Evolutionary conservation across 2,113 vertebrate species (phyloP).

Genomic region (Ceyx melanurus): DNA sequence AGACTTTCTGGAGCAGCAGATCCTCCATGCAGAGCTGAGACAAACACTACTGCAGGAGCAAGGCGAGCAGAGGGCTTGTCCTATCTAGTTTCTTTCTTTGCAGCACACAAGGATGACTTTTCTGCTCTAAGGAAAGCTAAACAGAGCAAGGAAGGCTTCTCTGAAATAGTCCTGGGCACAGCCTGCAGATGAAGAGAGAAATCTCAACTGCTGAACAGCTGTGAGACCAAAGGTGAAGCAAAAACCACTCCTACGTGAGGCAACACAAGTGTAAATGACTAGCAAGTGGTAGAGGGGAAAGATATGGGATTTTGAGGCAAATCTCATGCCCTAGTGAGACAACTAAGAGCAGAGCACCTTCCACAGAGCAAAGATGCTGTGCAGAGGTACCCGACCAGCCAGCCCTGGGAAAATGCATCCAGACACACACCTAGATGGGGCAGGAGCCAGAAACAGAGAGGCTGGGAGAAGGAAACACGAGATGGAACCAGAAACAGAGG

Average conservation of each 20-base stretch:
- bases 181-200: background rate
- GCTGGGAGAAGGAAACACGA: background rate
- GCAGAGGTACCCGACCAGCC: background rate
- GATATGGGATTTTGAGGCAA: background rate
- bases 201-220: background rate
- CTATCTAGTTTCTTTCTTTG: background rate
- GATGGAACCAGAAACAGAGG: background rate
- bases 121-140: background rate
- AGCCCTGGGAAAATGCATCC: fast-evolving
- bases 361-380: background rate
- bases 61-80: background rate
- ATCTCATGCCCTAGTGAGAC: fast-evolving
- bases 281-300: background rate
- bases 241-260: background rate
- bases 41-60: background rate
- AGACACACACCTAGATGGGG: background rate
- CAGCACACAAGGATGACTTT: background rate
- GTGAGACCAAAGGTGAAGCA: background rate
- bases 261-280: fast-evolving
- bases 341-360: background rate
- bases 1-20: background rate
- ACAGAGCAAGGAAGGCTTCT: background rate
- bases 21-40: background rate
- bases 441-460: background rate
- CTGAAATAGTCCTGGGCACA: fast-evolving